A percentile compares a stretch with the other conserved stretches of the same genome.
Conservation (phyloP, 1,140 invertebrate species). For the Uloborus diversus region DNA sequence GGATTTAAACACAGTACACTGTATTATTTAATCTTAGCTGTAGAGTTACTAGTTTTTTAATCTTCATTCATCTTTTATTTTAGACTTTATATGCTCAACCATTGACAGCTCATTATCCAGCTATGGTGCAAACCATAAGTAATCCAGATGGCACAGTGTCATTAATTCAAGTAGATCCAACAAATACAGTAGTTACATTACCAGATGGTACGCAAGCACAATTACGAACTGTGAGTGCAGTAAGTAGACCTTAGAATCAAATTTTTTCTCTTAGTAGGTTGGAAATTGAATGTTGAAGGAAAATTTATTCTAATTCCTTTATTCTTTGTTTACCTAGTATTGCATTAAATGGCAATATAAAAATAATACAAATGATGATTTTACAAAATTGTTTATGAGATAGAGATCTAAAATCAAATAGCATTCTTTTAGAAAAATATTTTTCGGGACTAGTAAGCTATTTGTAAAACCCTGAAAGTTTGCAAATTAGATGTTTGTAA, state of each 20-base stretch:
- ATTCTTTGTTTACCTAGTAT: neutral
- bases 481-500: too few relatives aligned
- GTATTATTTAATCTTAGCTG: too few relatives aligned
- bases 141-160: constrained; percentile 97
- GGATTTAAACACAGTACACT: too few relatives aligned
- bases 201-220: constrained; percentile 95
- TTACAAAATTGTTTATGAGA: too few relatives aligned
- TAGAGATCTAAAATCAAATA: too few relatives aligned
- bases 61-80: too few relatives aligned
- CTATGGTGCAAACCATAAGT: constrained; percentile 94
- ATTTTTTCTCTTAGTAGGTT: neutral
- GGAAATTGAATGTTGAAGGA: neutral
- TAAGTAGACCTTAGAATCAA: constrained; percentile 66
- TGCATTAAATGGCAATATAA: neutral
- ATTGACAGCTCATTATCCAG: constrained; percentile 73
- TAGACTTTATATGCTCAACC: constrained; percentile 60
- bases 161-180: constrained; percentile 95
- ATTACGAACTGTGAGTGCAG: constrained; percentile 87
- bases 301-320: neutral
- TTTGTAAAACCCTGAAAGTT: too few relatives aligned
- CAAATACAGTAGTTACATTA: constrained; percentile 91
- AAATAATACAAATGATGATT: too few relatives aligned
- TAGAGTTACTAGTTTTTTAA: too few relatives aligned
- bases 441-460: too few relatives aligned
- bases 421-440: too few relatives aligned